These are phyloP conservation scores for Acrocephalus scirpaceus DNA, from an alignment of 2,797 vertebrate genomes.

Conservation along the genomic window DNA sequence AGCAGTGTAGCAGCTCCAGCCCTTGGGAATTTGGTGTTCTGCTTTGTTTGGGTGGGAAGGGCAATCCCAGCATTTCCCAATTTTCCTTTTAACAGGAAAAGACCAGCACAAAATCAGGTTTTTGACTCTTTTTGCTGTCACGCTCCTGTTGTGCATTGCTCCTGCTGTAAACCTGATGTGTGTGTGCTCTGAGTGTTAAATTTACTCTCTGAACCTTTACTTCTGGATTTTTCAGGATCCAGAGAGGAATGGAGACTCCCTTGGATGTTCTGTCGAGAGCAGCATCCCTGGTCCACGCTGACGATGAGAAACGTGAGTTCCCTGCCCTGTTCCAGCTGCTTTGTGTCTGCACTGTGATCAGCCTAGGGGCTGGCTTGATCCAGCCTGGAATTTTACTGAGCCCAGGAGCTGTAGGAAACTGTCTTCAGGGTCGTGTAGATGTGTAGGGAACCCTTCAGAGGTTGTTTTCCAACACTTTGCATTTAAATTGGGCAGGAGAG, in stretches of 20 bases:
- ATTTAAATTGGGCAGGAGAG: neutral
- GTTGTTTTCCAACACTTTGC: rapidly evolving
- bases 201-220: neutral
- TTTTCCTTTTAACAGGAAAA: neutral
- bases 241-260: conserved; percentile 94
- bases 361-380: neutral
- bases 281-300: conserved; percentile 94
- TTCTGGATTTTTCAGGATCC: conserved; percentile 71
- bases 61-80: neutral
- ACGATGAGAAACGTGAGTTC: conserved; percentile 94
- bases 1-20: neutral
- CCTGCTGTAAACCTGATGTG: neutral
- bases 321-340: neutral
- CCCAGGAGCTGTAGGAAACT: neutral
- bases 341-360: rapidly evolving
- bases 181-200: neutral
- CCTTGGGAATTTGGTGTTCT: neutral
- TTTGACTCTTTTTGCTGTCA: neutral
- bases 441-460: neutral
- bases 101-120: neutral
- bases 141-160: neutral
- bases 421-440: rapidly evolving
- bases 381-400: neutral
- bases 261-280: conserved; percentile 97
- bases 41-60: neutral